These are phyloP conservation scores for Asobara japonica DNA, from an alignment of 1,140 invertebrate genomes.

Conservation along the genomic window DNA sequence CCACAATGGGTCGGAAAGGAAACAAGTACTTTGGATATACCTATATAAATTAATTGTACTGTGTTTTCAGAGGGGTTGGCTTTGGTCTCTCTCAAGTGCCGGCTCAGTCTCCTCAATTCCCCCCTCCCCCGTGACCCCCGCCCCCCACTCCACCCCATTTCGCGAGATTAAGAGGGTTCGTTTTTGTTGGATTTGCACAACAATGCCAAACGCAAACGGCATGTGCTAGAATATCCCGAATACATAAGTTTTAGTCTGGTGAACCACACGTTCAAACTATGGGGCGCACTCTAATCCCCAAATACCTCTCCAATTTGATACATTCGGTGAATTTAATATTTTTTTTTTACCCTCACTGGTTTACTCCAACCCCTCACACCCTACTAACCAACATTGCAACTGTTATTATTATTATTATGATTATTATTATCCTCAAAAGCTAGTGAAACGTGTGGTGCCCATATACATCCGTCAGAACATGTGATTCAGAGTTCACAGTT, in stretches of 20 bases:
- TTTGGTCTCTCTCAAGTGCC: neutral
- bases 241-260: conserved; percentile 27
- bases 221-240: conserved; percentile 46
- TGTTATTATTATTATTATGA: neutral
- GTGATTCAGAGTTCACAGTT: neutral
- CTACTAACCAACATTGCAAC: neutral
- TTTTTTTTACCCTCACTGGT: neutral
- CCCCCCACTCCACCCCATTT: conserved; percentile 52
- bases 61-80: conserved; percentile 23
- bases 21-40: conserved; percentile 53
- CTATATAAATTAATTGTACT: conserved; percentile 64
- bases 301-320: conserved; percentile 56
- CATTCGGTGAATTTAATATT: conserved; percentile 48
- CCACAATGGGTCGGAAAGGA: conserved; percentile 42
- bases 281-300: conserved; percentile 52
- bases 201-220: conserved; percentile 44
- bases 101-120: neutral
- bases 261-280: conserved; percentile 32
- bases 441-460: neutral
- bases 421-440: neutral
- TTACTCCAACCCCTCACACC: neutral
- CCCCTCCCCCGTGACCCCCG: neutral
- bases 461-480: conserved; percentile 2
- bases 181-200: conserved; percentile 60
- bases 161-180: conserved; percentile 58